Base-by-base conservation (phyloP, 2,797 vertebrate genomes). In the Salarias fasciatus region DNA sequence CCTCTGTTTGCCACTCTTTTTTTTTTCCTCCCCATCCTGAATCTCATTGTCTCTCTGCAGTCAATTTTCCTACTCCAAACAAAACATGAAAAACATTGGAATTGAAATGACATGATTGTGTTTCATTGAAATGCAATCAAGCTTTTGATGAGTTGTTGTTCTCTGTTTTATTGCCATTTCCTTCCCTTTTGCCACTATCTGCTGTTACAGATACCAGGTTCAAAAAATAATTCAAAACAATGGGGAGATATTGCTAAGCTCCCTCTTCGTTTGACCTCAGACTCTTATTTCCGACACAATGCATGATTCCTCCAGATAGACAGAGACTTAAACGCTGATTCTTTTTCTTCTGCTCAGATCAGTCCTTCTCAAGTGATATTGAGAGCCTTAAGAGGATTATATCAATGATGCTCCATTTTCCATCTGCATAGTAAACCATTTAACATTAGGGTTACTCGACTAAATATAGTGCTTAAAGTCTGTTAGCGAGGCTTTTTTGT, bases 361-460 rank as follows among this genome's bases (percentile, higher is more conserved):
- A 56, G 52, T 45, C 47, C 77, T 73, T 77, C 63, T 75, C 73
- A 68, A 69, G 73, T 68, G 59, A 82, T 75, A 86, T 56, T 55
- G 80, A 81, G 71, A 70, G 63, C 67, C 55, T 76, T 88, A 89
- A 92, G 82, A 89, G 87, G 88, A 90, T 91, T 90, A 89, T 73
- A 82, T 82, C 64, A 77, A 42, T 66, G 53, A 83, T 69, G 72
- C 71, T 50, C 60, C 55, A 69, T 84, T 83, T 89, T 70, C 56
- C 42, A 73, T 81, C 57, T 66, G 78, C 78, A 76, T 67, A 36
- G 53, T 82, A 82, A 85, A 84, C 61, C 69, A 63, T 81, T 85
- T 81, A 77, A 74, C 77, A 85, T 87, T 77, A 78, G 67, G 79
- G 72, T 69, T 63, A 72, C 63, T 73, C 42, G 44, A 40, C 77